phyloP scores from a whole-genome alignment of 2,888 invertebrate species.

The Spatulosminthurus flaviceps region DNA sequence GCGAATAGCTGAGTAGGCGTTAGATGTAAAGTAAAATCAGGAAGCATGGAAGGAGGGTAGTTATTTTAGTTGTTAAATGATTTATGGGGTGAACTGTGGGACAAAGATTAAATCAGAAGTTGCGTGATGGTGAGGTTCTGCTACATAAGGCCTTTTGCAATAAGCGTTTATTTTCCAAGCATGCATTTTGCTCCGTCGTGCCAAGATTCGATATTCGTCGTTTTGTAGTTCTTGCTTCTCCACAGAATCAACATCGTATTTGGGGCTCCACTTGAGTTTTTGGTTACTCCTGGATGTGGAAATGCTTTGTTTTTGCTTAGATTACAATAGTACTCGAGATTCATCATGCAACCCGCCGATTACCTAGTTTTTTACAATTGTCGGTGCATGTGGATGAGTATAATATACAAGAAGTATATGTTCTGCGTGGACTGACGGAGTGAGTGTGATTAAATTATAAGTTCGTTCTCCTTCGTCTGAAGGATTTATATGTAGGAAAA shows the following conservation, averaged over 20 bases:
- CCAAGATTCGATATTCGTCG: too few relatives aligned
- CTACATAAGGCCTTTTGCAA: not conserved
- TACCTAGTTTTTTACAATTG: constrained; percentile 1
- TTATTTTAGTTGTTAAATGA: constrained; percentile 16
- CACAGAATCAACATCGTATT: not conserved
- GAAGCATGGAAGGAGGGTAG: not conserved
- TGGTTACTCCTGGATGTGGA: not conserved
- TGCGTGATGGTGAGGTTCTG: constrained; percentile 11
- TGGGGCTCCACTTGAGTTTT: not conserved
- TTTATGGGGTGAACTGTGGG: constrained; percentile 10
- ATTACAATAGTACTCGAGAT: too few relatives aligned
- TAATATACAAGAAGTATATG: not conserved
- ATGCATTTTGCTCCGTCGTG: not conserved
- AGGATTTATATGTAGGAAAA: too few relatives aligned
- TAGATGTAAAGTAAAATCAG: too few relatives aligned
- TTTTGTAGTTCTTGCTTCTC: too few relatives aligned
- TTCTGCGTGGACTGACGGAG: too few relatives aligned
- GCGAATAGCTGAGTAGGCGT: not conserved
- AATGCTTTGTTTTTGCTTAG: not conserved
- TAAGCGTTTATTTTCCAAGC: not conserved
- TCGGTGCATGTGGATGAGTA: not conserved
- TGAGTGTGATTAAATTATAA: too few relatives aligned
- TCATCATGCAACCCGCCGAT: not conserved
- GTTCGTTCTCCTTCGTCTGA: too few relatives aligned
- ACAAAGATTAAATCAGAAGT: constrained; percentile 26